A percentile compares a stretch with the other conserved stretches of the same genome.
Conservation (phyloP, 2,797 vertebrate species). For the Anolis apletophallus region DNA sequence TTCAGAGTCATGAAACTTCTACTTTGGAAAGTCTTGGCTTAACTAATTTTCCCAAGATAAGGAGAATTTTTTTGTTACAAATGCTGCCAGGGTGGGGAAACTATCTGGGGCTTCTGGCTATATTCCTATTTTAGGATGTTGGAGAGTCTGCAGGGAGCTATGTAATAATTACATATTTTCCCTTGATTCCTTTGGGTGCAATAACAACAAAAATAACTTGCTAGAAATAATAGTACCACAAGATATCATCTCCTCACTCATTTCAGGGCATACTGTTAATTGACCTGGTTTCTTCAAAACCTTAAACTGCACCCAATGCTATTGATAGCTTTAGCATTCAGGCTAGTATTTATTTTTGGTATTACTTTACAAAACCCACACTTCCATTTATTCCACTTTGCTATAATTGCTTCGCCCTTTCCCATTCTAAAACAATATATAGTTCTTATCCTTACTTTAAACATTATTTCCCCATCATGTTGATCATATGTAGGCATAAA, state of each 20-base stretch:
- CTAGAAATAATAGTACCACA: neutral
- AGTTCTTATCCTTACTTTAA: conserved; percentile 21
- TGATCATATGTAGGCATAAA: neutral
- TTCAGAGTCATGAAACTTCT: no score
- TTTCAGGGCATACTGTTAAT: conserved; percentile 20
- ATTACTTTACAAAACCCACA: neutral
- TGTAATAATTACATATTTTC: neutral
- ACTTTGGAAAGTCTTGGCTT: no score
- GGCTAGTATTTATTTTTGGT: neutral
- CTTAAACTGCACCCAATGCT: neutral
- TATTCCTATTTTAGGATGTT: neutral
- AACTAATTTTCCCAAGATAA: no score
- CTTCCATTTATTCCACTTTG: conserved; percentile 2
- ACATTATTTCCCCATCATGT: neutral
- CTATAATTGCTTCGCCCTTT: neutral
- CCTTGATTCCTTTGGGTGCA: neutral
- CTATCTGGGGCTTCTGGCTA: no score
- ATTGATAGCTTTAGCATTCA: conserved; percentile 15
- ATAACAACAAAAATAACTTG: neutral
- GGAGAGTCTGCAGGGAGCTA: neutral
- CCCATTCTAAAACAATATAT: neutral
- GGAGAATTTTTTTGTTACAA: no score
- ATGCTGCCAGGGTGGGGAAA: no score
- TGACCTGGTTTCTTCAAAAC: conserved; percentile 15
- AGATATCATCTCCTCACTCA: neutral